Conservation (phyloP, 2,888 invertebrate species). For the Acanthosepion lycidas region DNA sequence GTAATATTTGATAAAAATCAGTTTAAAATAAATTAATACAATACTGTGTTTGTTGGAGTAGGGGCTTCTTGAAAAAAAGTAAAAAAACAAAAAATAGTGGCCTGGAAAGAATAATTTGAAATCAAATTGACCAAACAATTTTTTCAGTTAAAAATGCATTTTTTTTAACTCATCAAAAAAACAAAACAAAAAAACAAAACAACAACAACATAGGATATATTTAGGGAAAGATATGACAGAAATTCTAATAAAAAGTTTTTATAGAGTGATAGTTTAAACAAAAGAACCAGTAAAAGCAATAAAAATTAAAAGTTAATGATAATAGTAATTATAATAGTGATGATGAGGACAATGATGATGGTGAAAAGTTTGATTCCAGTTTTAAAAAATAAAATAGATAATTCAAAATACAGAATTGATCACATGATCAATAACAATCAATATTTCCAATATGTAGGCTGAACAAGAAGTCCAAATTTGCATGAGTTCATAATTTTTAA, state of each 20-base stretch:
- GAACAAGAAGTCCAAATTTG: background rate
- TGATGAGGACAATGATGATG: background rate
- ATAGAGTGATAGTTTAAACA: background rate
- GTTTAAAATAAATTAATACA: background rate
- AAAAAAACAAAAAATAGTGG: background rate
- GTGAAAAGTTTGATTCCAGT: background rate
- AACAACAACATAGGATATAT: background rate
- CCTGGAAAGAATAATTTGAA: background rate
- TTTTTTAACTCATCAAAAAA: background rate
- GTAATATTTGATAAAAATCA: constrained; percentile 1
- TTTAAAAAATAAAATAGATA: background rate
- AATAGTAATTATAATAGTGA: background rate
- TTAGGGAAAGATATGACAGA: background rate
- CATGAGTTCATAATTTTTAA: background rate
- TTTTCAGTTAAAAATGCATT: background rate
- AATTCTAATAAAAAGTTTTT: background rate
- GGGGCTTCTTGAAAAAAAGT: background rate
- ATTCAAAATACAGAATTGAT: background rate
- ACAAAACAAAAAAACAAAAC: background rate
- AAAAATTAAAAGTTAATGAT: background rate
- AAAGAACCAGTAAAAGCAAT: background rate
- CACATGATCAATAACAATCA: constrained; percentile 20
- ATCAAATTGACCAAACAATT: background rate
- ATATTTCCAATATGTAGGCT: background rate
- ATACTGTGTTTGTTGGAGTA: background rate